These are phyloP conservation scores for Anisognathus igniventris DNA, from an alignment of 2,797 vertebrate species.

Conservation along the genomic window DNA sequence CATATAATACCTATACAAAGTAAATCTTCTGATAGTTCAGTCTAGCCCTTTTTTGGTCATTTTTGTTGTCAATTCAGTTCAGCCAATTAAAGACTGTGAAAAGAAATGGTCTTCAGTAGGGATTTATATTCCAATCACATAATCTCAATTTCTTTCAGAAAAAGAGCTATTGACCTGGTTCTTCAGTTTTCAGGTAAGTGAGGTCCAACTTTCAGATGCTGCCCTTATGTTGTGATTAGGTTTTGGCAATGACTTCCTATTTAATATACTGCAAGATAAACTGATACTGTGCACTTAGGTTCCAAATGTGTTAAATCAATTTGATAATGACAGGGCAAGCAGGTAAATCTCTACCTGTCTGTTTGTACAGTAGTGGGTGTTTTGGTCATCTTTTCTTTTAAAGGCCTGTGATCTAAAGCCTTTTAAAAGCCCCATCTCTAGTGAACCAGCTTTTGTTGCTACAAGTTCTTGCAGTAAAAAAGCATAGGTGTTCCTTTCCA, in stretches of 20 bases:
- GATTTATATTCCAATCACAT: neutral
- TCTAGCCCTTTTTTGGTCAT: neutral
- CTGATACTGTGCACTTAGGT: slow-evolving; percentile 5
- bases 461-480: neutral
- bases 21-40: neutral
- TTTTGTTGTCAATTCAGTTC: neutral
- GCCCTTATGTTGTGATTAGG: neutral
- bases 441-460: neutral
- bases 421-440: neutral
- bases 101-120: neutral
- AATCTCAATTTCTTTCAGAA: neutral
- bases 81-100: neutral
- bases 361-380: neutral
- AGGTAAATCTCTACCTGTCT: neutral
- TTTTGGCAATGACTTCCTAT: neutral
- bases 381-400: neutral
- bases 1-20: neutral
- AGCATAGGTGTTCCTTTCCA: neutral
- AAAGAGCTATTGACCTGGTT: neutral
- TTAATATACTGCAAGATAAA: neutral
- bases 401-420: neutral
- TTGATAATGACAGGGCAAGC: slow-evolving; percentile 1
- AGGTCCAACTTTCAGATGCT: neutral
- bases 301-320: slow-evolving; percentile 14
- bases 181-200: neutral